phyloP scores from a whole-genome alignment of 2,888 invertebrate genomes.

The Philaethria dido region DNA sequence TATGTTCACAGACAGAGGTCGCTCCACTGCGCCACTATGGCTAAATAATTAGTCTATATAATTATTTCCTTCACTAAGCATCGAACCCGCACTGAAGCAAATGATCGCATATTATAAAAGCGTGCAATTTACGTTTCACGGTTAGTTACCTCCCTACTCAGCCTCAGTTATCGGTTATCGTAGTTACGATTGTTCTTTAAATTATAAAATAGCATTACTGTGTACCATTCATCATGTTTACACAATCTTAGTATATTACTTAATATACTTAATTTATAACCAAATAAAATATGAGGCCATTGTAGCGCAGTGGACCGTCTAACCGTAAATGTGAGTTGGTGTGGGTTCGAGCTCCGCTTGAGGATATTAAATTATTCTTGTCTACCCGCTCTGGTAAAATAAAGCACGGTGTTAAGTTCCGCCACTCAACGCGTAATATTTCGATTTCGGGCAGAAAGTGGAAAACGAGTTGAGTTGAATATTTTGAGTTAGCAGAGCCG shows the following conservation, averaged over 20 bases:
- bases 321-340: too few relatives aligned
- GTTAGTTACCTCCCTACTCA: constrained; percentile 9
- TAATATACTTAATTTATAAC: background rate
- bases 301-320: too few relatives aligned
- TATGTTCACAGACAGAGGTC: too few relatives aligned
- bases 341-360: too few relatives aligned
- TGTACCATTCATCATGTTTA: constrained; percentile 24
- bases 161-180: constrained; percentile 13
- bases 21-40: too few relatives aligned
- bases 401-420: too few relatives aligned
- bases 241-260: constrained; percentile 7
- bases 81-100: background rate
- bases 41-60: background rate
- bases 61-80: background rate
- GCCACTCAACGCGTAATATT: too few relatives aligned
- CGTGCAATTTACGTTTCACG: constrained; percentile 21
- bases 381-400: too few relatives aligned
- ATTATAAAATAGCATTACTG: constrained; percentile 23
- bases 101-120: constrained; percentile 2
- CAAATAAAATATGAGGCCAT: too few relatives aligned
- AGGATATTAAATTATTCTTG: too few relatives aligned
- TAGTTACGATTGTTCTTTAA: constrained; percentile 19
- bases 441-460: too few relatives aligned
- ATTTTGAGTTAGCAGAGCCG: background rate
- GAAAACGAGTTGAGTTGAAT: too few relatives aligned